Base-by-base conservation (phyloP, 2,888 invertebrate species). In the Leptinotarsa rubiginosa region DNA sequence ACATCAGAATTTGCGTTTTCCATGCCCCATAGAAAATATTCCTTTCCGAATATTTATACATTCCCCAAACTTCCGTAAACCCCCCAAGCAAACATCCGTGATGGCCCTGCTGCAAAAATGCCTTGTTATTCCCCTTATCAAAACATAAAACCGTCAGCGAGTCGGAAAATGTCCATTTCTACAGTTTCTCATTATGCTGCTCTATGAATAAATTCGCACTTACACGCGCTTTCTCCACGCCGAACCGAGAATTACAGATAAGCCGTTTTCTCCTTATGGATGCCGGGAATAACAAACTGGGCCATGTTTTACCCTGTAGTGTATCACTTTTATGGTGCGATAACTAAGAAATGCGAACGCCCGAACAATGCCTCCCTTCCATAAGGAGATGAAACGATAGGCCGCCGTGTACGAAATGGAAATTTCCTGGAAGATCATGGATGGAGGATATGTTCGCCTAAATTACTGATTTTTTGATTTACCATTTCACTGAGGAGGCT, bases 201-300 rank as follows among this genome's bases (percentile, higher is more conserved):
- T 88, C 89, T 88, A 89, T 89, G 89, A 89, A 89, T 89, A 89
- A 89, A 89, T 89, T 89, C 88, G 88, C 88, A 89, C 88, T 89
- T 88, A 85, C 84, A 84, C 84, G 83, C 84, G 79, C 83, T 81
- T 79, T 82, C 79, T 81, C 81, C 83, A 80, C 82, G 73, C 81
- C 84, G 83, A 84, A 83, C 83, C 84, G 86, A 84, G 87, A 87
- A 87, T 86, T 87, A 86, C 86, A 86, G 87, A 87, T 87, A 88
- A 87, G 87, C 87, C 81, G 81, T 80, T 78, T 75, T 77, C 77
- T 73, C 77, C 78, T 76, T 78, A 79, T 81, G 81, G 81, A 81
- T 81, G 82, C 80, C 73, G 78, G 80, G 82, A 83, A 83, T 83
- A 82, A 82, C 81, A 83, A 86, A 86, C 85, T 85, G 83, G 84